Base-by-base conservation (phyloP, 2,888 invertebrate genomes). In the Trypoxylon attenuatum region DNA sequence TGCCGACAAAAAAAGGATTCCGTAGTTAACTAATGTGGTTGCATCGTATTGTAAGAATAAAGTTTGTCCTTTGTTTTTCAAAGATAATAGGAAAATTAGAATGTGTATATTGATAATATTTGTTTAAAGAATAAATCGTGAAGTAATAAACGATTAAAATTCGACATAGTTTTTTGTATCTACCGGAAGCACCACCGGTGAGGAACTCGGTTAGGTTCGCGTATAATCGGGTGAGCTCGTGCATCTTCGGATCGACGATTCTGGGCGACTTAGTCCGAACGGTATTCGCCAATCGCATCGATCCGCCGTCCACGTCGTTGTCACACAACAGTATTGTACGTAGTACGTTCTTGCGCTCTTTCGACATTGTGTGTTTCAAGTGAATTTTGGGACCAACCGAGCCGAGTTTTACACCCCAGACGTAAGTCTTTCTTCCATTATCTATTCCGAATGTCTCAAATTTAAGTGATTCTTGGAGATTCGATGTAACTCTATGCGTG, bases 261-360 rank as follows among this genome's bases (percentile, higher is more conserved):
- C 5, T n/a, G 21, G 43, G 52, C 79, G 80, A 79, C 61, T 16
- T 43, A 43, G 57, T 53, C 73, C 82, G 80, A 73, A 60, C 25
- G 25, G 46, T 25, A 47, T 71, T 69, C 75, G 68, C 83, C 82
- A 83, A 81, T 83, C 74, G 82, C 78, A 84, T 84, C 77, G 84
- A 84, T 84, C 83, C 79, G 64, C 76, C 76, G 66, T 79, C 77
- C 78, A 80, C 81, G 80, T 82, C 84, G 82, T 81, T 83, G 84
- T 82, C 82, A 81, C 76, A 81, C 78, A 81, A 81, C 75, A 82
- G 79, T 82, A 77, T 82, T 65, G 77, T 77, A 78, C 81, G 77
- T 78, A 77, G 79, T 69, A 76, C 73, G 60, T 74, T 74, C 69
- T 79, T 76, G 58, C 69, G 76, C 74, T 80, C 78, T 75, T 57